phyloP scores from a whole-genome alignment of 2,888 invertebrate species.

The Nebria brevicollis region DNA sequence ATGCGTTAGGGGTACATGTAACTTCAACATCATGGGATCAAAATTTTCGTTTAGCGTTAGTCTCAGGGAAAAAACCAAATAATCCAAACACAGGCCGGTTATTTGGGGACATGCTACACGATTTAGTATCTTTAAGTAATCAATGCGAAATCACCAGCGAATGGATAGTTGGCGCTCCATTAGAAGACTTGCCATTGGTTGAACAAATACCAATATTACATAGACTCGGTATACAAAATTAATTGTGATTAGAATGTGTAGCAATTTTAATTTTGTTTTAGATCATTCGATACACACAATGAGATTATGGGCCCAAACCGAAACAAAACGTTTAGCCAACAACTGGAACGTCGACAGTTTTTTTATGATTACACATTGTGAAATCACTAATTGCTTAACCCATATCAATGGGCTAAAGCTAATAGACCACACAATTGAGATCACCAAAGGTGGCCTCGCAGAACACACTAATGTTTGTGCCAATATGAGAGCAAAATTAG shows the following conservation, averaged over 20 bases:
- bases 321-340: conserved; percentile 77
- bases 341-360: conserved; percentile 81
- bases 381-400: conserved; percentile 71
- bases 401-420: conserved; percentile 69
- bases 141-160: conserved; percentile 79
- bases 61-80: conserved; percentile 62
- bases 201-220: conserved; percentile 85
- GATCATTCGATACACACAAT: conserved; percentile 85
- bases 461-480: conserved; percentile 84
- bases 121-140: conserved; percentile 77
- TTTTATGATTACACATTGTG: conserved; percentile 74
- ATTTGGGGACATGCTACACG: conserved; percentile 74
- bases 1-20: conserved; percentile 81
- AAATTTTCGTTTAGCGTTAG: conserved; percentile 67
- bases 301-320: conserved; percentile 79
- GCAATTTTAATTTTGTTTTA: conserved; percentile 54
- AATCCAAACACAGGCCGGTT: conserved; percentile 59
- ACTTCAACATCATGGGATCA: conserved; percentile 86
- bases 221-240: conserved; percentile 66
- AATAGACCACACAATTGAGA: conserved; percentile 69
- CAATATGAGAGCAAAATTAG: conserved; percentile 81
- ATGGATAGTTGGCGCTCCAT: conserved; percentile 76
- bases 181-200: conserved; percentile 81
- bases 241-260: conserved; percentile 9
- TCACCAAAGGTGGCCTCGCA: conserved; percentile 67